Conservation (phyloP, 2,888 invertebrate genomes). For the Microctonus brassicae region DNA sequence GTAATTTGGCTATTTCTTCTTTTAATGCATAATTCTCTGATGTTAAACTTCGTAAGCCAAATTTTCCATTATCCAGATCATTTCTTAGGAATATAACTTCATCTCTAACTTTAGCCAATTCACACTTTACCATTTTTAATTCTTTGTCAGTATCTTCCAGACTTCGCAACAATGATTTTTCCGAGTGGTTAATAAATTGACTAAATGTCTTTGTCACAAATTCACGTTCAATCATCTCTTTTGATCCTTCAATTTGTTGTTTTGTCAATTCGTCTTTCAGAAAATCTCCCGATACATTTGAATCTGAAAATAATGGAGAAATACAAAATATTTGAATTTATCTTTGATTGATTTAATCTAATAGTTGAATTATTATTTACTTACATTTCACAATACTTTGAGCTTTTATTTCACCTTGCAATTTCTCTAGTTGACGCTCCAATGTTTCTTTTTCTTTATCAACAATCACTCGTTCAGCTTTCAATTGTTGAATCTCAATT, state of each 20-base stretch:
- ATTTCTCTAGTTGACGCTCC: conserved; percentile 28
- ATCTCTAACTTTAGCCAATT: conserved; percentile 46
- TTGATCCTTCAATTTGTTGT: conserved; percentile 24
- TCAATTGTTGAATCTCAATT: conserved; percentile 2
- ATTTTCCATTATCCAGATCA: conserved; percentile 39
- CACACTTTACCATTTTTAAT: conserved; percentile 47
- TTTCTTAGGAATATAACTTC: conserved; percentile 43
- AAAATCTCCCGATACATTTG: neutral
- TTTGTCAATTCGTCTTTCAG: conserved; percentile 14
- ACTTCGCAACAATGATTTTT: conserved; percentile 30
- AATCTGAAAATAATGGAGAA: neutral
- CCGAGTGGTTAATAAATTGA: conserved; percentile 20
- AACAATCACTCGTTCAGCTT: neutral
- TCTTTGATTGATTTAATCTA: neutral
- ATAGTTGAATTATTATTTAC: neutral
- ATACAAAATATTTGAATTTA: neutral
- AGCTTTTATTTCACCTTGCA: conserved; percentile 17
- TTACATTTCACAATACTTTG: neutral
- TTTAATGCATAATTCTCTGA: conserved; percentile 50
- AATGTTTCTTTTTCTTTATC: conserved; percentile 16
- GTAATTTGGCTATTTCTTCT: conserved; percentile 48
- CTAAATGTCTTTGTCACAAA: conserved; percentile 8
- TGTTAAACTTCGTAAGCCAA: conserved; percentile 42
- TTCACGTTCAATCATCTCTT: neutral
- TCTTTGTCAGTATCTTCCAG: conserved; percentile 41